Evolutionary conservation across 2,888 invertebrate genomes (phyloP), one percentile per base, ranked within the genome.

Genomic region (Lysandra coridon): DNA sequence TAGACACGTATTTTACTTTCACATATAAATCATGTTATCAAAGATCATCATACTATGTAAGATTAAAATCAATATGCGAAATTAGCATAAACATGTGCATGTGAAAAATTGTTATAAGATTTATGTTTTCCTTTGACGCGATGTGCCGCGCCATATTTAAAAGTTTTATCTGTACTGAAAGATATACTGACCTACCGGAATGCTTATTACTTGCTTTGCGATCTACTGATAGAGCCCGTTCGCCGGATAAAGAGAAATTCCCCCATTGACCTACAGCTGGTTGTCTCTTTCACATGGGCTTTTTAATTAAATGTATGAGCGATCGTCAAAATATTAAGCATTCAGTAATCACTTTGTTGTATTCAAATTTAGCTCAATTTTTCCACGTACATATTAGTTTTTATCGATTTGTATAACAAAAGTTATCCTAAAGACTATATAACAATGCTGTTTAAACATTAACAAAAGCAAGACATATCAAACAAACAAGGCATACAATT

Each of bases 401-500:
- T 57, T 57, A 57, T 57, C 49, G 10, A 49, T 10, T 49, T 10
- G 49, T 0, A 49, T 49, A 49, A 49, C 49, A 49, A 49, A 44
- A 10, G 49, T 49, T 49, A 10, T 49, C 10, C 49, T 49, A 49
- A 49, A 49, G 10, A 17, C 3, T 17, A 57, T 17, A 1, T 23
- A 64, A 17, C 69, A 14, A 37, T 69, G 33, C 33, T 30, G 30
- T 33, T 5, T 12, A 30, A 33, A 69, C 33, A 69, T 4, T 33
- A 69, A 69, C 17, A 69, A 69, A 69, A 37, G 6, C 69, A 69
- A 69, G 5, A 12, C 33, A 69, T 82, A 84, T 83, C 81, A 82
- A 82, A 83, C 80, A 81, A 83, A 80, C 84, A 81, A 84, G 84
- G 85, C 86, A 85, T 86, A 88, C 88, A 89, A 90, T 88, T 86